These are phyloP conservation scores for Patella depressa DNA, from an alignment of 2,888 invertebrate genomes.

Conservation along the genomic window DNA sequence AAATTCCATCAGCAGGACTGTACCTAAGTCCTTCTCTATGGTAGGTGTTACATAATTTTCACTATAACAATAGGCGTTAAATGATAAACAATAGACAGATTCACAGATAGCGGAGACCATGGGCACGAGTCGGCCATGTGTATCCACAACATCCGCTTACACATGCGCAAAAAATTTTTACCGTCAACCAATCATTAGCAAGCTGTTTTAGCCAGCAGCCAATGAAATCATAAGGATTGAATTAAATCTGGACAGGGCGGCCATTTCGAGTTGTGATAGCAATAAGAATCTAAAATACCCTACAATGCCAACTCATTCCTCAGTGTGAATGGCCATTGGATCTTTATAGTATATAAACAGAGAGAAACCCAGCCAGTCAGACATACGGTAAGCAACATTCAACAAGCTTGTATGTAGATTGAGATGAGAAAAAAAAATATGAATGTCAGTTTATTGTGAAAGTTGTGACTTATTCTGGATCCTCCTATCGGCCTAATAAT, in stretches of 20 bases:
- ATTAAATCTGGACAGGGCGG: neutral
- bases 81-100: conserved; percentile 7
- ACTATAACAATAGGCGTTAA: neutral
- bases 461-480: too few relatives aligned
- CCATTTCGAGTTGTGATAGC: conserved; percentile 10
- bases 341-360: neutral
- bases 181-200: neutral
- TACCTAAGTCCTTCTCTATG: neutral
- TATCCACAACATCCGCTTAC: conserved; percentile 1
- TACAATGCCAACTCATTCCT: conserved; percentile 1
- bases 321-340: neutral
- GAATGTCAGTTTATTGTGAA: too few relatives aligned
- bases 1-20: too few relatives aligned
- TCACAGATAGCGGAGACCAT: neutral
- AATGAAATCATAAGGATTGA: neutral
- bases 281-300: conserved; percentile 1
- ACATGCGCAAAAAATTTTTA: neutral
- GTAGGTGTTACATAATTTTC: conserved; percentile 3
- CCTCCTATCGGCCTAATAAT: too few relatives aligned
- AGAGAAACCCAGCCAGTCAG: neutral
- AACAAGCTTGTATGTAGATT: neutral
- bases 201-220: neutral
- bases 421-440: neutral
- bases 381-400: neutral
- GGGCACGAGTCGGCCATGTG: neutral